Conservation (phyloP, 2,113 vertebrate genomes). For the Toxostoma redivivum region DNA sequence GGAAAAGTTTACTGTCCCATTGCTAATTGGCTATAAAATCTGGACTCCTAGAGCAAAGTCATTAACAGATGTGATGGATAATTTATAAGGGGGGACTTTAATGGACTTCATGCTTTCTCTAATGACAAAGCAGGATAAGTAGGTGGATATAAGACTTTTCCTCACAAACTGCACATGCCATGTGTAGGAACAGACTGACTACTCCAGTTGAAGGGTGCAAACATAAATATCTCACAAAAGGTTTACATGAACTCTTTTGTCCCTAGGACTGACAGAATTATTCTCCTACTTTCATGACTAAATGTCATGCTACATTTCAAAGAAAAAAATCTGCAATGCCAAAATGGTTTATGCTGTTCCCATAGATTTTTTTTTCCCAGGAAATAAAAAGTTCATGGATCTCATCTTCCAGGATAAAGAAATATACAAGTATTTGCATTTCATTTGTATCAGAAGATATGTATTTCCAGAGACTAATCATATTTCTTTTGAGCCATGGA, state of each 20-base stretch:
- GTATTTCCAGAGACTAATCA: not conserved
- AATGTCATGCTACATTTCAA: not conserved
- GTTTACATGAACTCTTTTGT: not conserved
- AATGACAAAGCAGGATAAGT: not conserved
- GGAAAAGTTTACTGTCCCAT: not conserved
- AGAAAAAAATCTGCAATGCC: not conserved
- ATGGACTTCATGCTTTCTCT: not conserved
- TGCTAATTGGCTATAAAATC: conserved; percentile 1
- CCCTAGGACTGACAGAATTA: not conserved
- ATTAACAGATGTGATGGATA: not conserved
- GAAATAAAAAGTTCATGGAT: not conserved
- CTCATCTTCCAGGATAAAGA: not conserved
- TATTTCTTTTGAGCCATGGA: not conserved
- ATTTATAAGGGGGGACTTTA: not conserved
- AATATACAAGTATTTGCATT: not conserved
- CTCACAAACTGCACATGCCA: not conserved
- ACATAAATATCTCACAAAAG: not conserved
- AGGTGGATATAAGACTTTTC: not conserved
- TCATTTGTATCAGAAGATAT: not conserved
- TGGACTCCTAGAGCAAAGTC: not conserved
- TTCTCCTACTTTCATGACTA: not conserved
- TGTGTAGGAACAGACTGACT: not conserved
- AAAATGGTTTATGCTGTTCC: not conserved
- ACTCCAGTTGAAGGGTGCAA: not conserved
- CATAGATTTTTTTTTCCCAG: not conserved